Evolutionary conservation across 2,888 invertebrate species (phyloP), one percentile per base, ranked within the genome.

Genomic region (Trypoxylon attenuatum): DNA sequence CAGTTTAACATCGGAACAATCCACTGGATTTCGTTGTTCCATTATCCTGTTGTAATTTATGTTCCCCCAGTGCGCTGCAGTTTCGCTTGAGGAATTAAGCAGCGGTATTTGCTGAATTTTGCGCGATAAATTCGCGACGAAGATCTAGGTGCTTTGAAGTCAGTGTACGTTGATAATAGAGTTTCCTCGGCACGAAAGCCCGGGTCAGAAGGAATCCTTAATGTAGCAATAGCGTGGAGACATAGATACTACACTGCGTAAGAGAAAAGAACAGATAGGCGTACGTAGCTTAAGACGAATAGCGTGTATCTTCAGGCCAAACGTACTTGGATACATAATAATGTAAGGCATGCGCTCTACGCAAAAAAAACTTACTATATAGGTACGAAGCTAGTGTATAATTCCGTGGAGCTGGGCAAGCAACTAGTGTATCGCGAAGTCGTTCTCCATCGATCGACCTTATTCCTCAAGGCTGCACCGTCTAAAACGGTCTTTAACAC

Each of bases 401-500:
- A n/a, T n/a, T n/a, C n/a, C n/a, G n/a, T n/a, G n/a, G n/a, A n/a
- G n/a, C n/a, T n/a, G n/a, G 60, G 51, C 52, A 56, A 54, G 57
- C 56, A 53, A 49, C 41, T 42, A 33, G 53, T 57, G 50, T 23
- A 39, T 33, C 60, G 52, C 41, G 33, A 63, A 39, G 43, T 53
- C 56, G 53, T 52, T 46, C 27, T 27, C 56, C 41, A 69, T 73
- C 75, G 73, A 81, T 69, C 65, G 64, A 58, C 62, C 63, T 60
- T 59, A 67, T 71, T 63, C 57, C 62, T 33, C 57, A 52, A 63
- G 61, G 29, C 61, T 51, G 63, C 27, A 21, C 19, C 33, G 33
- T 21, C 22, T 51, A 2, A 45, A 18, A 15, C 19, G 29, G 29
- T 13, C 13, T 6, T 29, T 49, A 3, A 52, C 41, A 18, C 6